Evolutionary conservation across 2,888 invertebrate genomes (phyloP), one percentile per base, ranked within the genome.

Genomic region (Dasypogon diadema): DNA sequence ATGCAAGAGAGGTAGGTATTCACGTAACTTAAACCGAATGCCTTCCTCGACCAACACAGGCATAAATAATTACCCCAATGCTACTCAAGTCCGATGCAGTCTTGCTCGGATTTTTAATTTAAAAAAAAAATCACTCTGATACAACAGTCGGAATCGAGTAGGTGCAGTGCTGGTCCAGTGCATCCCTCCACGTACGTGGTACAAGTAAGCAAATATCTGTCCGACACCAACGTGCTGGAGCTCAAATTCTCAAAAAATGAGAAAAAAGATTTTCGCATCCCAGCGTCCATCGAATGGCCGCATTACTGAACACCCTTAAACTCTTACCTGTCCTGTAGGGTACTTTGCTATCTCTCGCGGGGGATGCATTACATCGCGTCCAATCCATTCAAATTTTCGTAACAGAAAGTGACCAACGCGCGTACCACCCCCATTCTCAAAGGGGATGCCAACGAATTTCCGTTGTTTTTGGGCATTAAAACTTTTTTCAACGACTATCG

Each of bases 391-490:
- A 70, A 70, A 70, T 70, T 70, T 70, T 70, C 70, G 70, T 54
- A 70, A 70, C 70, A 70, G 70, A 70, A 70, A 70, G 70, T 70
- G 70, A 70, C 70, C 70, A 70, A 54, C 70, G 70, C 70, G 70
- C 34, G 70, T 70, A 51, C 54, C 54, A 51, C 70, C 54, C 70
- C 70, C 56, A 14, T 30, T 70, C 70, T 70, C 70, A 70, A 70
- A 54, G 70, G 70, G 70, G 54, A 30, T 54, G 21, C 54, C 70
- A 58, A 48, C 48, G 54, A 75, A 70, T 76, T 68, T 74, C 54
- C 70, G 77, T 77, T 77, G 74, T 77, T 77, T 77, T 77, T 74
- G 63, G 60, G 74, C 77, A 75, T 75, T 77, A 75, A 77, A 77
- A 72, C 37, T 56, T 73, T 73, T 73, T 73, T 73, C 34, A 24